phyloP scores from a whole-genome alignment of 2,888 invertebrate genomes.

The Acronicta alni region DNA sequence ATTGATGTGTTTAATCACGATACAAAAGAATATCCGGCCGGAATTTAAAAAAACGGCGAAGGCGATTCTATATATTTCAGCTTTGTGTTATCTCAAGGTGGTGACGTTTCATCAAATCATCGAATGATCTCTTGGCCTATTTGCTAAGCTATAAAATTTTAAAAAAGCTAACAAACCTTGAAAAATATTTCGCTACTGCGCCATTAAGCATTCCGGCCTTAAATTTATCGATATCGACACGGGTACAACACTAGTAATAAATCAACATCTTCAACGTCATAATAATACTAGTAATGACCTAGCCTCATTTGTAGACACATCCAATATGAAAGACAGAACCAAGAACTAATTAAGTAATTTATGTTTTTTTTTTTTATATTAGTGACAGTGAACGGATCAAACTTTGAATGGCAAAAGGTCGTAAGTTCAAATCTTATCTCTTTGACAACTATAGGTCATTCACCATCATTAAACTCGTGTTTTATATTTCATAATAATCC shows the following conservation, averaged over 20 bases:
- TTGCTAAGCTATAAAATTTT: neutral
- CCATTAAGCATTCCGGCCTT: neutral
- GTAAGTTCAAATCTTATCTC: neutral
- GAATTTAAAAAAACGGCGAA: too few relatives aligned
- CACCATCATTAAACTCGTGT: neutral
- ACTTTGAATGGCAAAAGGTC: neutral
- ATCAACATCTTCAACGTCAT: conserved; percentile 69
- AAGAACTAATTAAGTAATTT: conserved; percentile 12
- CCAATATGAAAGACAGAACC: conserved; percentile 52
- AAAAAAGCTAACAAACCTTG: conserved; percentile 3
- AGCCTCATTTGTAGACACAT: conserved; percentile 70
- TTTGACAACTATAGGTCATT: neutral
- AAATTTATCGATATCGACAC: conserved; percentile 34
- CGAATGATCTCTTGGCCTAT: neutral
- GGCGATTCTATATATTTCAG: too few relatives aligned
- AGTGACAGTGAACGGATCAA: neutral
- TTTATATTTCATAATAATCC: neutral
- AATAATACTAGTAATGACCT: conserved; percentile 77
- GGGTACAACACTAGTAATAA: conserved; percentile 64
- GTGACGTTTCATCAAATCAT: neutral
- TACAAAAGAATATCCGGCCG: too few relatives aligned
- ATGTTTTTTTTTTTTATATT: neutral
- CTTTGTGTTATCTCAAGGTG: neutral
- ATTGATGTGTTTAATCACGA: too few relatives aligned
- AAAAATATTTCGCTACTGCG: neutral